phyloP scores from a whole-genome alignment of 2,113 vertebrate species.

The Seriola quinqueradiata region DNA sequence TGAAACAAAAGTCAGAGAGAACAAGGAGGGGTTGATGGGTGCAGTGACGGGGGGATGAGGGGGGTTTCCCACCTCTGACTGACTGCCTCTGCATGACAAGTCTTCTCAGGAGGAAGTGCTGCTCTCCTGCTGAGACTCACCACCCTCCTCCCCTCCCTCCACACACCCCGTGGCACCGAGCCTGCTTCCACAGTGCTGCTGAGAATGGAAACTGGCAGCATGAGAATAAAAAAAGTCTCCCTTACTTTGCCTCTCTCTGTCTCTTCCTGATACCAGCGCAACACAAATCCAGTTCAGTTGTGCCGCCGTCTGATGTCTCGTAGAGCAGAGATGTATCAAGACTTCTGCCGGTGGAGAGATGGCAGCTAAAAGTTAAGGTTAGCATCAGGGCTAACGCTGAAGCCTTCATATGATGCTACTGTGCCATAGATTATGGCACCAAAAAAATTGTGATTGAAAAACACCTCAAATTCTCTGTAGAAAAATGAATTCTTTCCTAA shows the following conservation, averaged over 20 bases:
- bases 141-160: not conserved
- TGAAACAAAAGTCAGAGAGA: not conserved
- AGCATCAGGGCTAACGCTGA: not conserved
- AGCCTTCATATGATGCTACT: not conserved
- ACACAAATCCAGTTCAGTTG: not conserved
- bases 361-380: not conserved
- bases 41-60: constrained; percentile 8
- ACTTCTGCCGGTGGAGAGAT: not conserved
- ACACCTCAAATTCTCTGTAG: too few species aligned
- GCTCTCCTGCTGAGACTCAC: constrained; percentile 47
- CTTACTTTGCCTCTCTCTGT: not conserved
- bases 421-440: not conserved
- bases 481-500: too few species aligned
- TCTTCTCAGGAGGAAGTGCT: constrained; percentile 28
- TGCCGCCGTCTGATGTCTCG: not conserved
- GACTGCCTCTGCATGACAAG: constrained; percentile 18
- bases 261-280: not conserved
- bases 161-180: not conserved
- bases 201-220: constrained; percentile 42
- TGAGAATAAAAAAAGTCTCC: constrained; percentile 5
- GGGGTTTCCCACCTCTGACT: constrained; percentile 28
- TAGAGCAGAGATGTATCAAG: not conserved
- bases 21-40: not conserved
- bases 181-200: not conserved
- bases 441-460: too few species aligned